Evolutionary conservation across 2,113 vertebrate species (phyloP).

Genomic region (Thymallus thymallus): DNA sequence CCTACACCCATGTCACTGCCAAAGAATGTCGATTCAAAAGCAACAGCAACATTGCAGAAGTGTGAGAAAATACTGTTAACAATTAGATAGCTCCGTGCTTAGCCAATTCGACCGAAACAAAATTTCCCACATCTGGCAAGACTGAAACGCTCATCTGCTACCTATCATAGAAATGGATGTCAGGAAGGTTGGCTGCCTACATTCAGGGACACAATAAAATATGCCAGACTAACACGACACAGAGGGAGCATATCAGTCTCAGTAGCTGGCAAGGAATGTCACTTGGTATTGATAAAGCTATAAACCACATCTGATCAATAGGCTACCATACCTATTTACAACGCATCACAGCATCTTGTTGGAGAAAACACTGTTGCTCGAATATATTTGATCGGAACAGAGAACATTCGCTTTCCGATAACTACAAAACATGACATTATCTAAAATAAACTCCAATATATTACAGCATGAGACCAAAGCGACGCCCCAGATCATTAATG

Average conservation of each 20-base stretch:
- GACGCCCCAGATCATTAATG: neutral
- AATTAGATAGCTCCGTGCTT: neutral
- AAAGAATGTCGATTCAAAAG: neutral
- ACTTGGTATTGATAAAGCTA: too few species aligned
- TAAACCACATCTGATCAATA: too few species aligned
- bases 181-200: too few species aligned
- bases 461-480: too few species aligned
- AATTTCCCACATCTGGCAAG: conserved; percentile 3
- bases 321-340: too few species aligned
- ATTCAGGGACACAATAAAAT: too few species aligned
- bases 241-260: neutral
- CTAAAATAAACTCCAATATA: neutral
- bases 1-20: neutral
- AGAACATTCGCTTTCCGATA: neutral
- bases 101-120: neutral
- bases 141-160: neutral
- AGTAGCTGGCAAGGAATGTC: too few species aligned
- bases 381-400: neutral
- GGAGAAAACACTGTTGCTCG: neutral
- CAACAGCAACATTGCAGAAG: neutral
- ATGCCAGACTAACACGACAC: neutral
- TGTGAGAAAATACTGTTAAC: conserved; percentile 1
- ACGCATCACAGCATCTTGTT: neutral
- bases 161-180: neutral
- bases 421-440: neutral